These are phyloP conservation scores for Erebia aethiops DNA, from an alignment of 2,888 invertebrate species.

Conservation along the genomic window DNA sequence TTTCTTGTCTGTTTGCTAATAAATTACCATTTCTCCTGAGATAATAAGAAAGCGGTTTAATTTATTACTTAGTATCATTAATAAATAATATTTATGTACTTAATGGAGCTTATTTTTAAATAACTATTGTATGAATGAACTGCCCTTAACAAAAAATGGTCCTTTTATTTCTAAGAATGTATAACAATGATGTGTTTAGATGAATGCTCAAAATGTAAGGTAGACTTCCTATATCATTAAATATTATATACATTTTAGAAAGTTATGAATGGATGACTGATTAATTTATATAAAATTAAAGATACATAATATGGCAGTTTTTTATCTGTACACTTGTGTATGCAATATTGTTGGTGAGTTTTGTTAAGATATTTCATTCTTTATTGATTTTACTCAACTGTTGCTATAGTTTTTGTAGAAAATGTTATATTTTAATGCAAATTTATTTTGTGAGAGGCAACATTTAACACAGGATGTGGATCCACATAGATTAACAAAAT, in stretches of 20 bases:
- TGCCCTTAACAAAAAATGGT: neutral
- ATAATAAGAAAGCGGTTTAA: constrained; percentile 44
- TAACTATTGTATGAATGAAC: neutral
- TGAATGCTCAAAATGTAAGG: neutral
- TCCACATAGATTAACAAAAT: neutral
- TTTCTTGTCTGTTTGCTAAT: constrained; percentile 89
- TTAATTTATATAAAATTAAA: constrained; percentile 11
- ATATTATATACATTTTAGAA: neutral
- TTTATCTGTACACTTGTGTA: neutral
- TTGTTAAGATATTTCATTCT: neutral
- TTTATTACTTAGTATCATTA: constrained; percentile 12
- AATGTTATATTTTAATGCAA: neutral
- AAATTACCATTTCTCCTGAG: constrained; percentile 83
- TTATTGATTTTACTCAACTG: neutral
- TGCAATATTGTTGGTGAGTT: neutral
- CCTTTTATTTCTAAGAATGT: constrained; percentile 8
- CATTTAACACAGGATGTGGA: constrained; percentile 35
- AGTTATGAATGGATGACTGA: constrained; percentile 18
- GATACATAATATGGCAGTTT: constrained; percentile 30
- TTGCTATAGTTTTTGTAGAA: neutral
- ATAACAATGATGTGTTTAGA: neutral
- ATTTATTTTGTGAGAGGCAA: neutral
- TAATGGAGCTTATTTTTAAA: constrained; percentile 43
- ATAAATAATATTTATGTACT: constrained; percentile 42
- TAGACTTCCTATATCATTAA: neutral